Evolutionary conservation across 2,797 vertebrate genomes (phyloP), one percentile per base, ranked within the genome.

Genomic region (Sebastes miniatus): DNA sequence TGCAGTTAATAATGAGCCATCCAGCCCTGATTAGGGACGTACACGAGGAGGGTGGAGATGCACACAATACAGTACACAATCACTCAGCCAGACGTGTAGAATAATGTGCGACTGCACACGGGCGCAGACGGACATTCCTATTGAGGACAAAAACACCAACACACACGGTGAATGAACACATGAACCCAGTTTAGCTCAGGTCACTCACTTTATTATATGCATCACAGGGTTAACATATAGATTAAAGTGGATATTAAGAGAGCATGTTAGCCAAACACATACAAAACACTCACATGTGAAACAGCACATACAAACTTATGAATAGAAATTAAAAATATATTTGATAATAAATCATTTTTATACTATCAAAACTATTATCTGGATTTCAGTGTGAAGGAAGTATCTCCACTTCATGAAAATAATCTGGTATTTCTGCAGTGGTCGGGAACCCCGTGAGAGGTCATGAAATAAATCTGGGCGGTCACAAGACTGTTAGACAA

Each of bases 1-100:
- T 96, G 96, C 95, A 97, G 96, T 96, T 97, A 96, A 97, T 98
- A 96, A 98, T 97, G 96, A 97, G 97, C 96, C 97, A 96, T 96
- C 96, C 95, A 96, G 95, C 93, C 91, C 96, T 97, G 97, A 98
- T 98, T 97, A 98, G 96, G 79, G 85, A 87, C 83, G 87, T 65
- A 82, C 87, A 83, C 6, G 3, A 71, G 66, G 87, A 82, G 80
- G 81, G 85, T 22, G 74, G 85, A 77, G 81, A 80, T 63, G 75
- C 88, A 58, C 84, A 85, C 83, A 80, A 83, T 67, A 69, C 72
- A 76, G 83, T 80, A 82, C 89, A 93, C 88, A 90, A 83, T 85
- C 83, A 88, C 82, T 88, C 80, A 76, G 72, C 52, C 66, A 80
- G 73, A 90, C 83, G 54, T 86, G 83, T 29, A 59, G 81, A 80